A percentile compares a stretch with the other conserved stretches of the same genome.
Conservation (phyloP, 2,113 vertebrate species). For the Boleophthalmus pectinirostris region DNA sequence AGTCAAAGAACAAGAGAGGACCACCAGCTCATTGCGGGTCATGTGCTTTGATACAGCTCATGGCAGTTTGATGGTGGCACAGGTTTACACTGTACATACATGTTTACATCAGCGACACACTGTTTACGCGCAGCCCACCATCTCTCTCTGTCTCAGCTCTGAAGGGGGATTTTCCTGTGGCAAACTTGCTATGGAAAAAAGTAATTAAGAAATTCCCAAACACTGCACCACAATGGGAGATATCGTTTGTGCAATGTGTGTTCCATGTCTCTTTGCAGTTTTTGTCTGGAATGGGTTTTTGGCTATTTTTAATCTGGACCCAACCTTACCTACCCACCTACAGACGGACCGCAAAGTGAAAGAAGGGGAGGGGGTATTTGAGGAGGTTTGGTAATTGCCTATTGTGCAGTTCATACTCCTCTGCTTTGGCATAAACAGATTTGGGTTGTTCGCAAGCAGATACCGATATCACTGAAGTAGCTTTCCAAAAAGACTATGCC, state of each 20-base stretch:
- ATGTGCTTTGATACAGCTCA: constrained; percentile 69
- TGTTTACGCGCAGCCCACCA: constrained; percentile 68
- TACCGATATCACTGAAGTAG: constrained; percentile 51
- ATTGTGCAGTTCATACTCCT: constrained; percentile 67
- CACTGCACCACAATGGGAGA: constrained; percentile 75
- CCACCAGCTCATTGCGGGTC: constrained; percentile 67
- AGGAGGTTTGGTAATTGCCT: constrained; percentile 68
- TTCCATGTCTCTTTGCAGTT: constrained; percentile 65
- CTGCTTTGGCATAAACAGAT: constrained; percentile 71
- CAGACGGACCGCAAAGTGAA: constrained; percentile 65
- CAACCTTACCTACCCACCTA: constrained; percentile 68
- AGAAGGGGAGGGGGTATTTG: constrained; percentile 49
- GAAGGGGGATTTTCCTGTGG: constrained; percentile 79
- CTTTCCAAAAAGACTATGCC: constrained; percentile 67
- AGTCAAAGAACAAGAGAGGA: constrained; percentile 52
- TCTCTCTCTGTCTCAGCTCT: constrained; percentile 60
- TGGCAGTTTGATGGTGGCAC: constrained; percentile 71
- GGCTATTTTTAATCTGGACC: constrained; percentile 77
- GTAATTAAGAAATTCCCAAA: constrained; percentile 79
- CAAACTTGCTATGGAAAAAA: constrained; percentile 73
- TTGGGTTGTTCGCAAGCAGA: constrained; percentile 67
- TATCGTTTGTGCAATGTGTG: constrained; percentile 69
- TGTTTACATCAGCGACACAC: constrained; percentile 64
- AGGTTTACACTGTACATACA: constrained; percentile 63
- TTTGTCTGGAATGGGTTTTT: constrained; percentile 60